A percentile compares a stretch with the other conserved stretches of the same genome.
Evolutionary conservation across 2,888 invertebrate species (phyloP).

Genomic region (Macrostomum cliftonense): DNA sequence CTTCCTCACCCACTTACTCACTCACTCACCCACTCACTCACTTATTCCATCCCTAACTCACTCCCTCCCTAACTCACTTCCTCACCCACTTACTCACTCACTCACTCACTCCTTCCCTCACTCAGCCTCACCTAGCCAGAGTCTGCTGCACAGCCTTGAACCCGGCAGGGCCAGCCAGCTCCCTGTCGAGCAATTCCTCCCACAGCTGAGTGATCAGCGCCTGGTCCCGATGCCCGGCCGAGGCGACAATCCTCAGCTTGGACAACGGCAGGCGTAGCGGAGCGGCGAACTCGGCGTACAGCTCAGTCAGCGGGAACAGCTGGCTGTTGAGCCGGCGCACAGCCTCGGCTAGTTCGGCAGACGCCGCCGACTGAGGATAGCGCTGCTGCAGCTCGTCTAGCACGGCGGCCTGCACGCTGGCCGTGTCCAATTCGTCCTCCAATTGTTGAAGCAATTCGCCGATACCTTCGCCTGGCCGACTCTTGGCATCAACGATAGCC

Average conservation of each 20-base stretch:
- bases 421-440: constrained; percentile 68
- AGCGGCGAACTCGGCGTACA: constrained; percentile 78
- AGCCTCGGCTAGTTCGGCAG: not conserved
- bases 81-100: constrained; percentile 40
- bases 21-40: too few species aligned
- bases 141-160: constrained; percentile 72
- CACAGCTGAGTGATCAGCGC: not conserved
- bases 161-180: constrained; percentile 51
- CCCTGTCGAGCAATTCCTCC: constrained; percentile 5
- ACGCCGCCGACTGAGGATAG: too few species aligned
- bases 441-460: constrained; percentile 65
- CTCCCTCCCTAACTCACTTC: constrained; percentile 18
- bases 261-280: constrained; percentile 74
- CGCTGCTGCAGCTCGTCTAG: not conserved
- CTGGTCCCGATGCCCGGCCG: constrained; percentile 55
- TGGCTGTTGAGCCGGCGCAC: constrained; percentile 1
- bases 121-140: constrained; percentile 55
- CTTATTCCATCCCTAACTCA: too few species aligned
- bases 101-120: too few species aligned
- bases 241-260: constrained; percentile 78
- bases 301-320: constrained; percentile 35
- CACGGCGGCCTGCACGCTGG: constrained; percentile 46
- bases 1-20: too few species aligned
- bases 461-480: constrained; percentile 44
- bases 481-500: constrained; percentile 52